Evolutionary conservation across 2,113 vertebrate genomes (phyloP), one percentile per base, ranked within the genome.

Genomic region (Chionomys nivalis): DNA sequence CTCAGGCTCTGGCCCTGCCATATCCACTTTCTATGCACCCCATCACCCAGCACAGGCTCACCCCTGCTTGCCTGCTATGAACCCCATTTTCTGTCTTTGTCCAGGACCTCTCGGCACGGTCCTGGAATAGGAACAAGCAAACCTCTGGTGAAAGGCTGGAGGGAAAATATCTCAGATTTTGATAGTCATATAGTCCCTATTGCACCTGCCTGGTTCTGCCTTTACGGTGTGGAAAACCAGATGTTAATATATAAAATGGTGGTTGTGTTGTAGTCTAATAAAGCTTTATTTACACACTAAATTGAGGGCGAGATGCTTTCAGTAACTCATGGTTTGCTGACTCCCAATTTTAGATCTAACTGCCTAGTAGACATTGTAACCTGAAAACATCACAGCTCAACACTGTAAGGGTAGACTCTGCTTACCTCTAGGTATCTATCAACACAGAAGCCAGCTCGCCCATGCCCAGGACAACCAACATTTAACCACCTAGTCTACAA

Each of bases 241-340:
- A 68, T 24, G 39, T 6, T 58, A 17, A 44, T 33, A 65, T 13
- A 14, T 24, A 75, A 93, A 55, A n/a, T 23, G 55, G 21, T 52
- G 36, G 65, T 7, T 3, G 1, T 63, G 47, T 9, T 23, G 13
- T 28, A 42, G 70, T 89, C 49, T n/a, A 91, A 36, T 58, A 73
- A 91, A 96, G 81, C 70, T 82, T 94, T 63, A 77, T 94, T 94
- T 65, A 76, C 26, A 68, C 63, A 96, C 88, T 36, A 39, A 52
- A 58, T 21, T 7, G 23, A 63, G 9, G 52, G 47, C 33, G 63
- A 76, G 86, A 26, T 91, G 93, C 89, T 28, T 26, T 73, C 66
- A 6, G 6, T 1, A 6, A 4, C 12, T 49, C 36, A 26, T 7
- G 3, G 49, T 91, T 52, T 79, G 23, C 75, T 3, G 4, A 85